Conservation (phyloP, 2,888 invertebrate species). For the Zygaena filipendulae region DNA sequence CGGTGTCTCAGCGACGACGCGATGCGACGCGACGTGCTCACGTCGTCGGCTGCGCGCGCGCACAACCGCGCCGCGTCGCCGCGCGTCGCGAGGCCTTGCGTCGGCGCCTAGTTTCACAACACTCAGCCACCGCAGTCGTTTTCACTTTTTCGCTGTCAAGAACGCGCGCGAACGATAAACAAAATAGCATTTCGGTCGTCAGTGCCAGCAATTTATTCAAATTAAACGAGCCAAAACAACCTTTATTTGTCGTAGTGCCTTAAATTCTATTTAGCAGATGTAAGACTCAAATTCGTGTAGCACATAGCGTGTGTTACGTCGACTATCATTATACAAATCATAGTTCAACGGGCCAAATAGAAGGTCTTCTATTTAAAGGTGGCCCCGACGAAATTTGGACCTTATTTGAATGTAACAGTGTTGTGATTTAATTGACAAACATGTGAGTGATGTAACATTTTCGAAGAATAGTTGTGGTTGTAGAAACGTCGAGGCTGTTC, state of each 20-base stretch:
- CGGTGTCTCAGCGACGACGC: no score
- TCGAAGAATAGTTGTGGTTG: conserved; percentile 30
- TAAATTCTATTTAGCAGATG: no score
- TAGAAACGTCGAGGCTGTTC: conserved; percentile 68
- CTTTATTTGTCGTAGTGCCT: no score
- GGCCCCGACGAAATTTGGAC: conserved; percentile 30
- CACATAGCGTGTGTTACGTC: no score
- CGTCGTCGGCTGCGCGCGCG: conserved; percentile 29
- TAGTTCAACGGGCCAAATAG: conserved; percentile 31
- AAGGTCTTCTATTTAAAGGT: conserved; percentile 34
- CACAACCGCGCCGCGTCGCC: conserved; percentile 18
- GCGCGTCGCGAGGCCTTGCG: conserved; percentile 25
- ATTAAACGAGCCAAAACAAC: conserved; percentile 27
- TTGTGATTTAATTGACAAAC: conserved; percentile 24
- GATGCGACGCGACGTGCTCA: no score
- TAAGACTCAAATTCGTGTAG: no score
- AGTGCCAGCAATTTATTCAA: conserved; percentile 34
- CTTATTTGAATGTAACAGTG: conserved; percentile 31
- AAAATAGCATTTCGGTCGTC: conserved; percentile 65
- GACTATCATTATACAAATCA: conserved; percentile 27
- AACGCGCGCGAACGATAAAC: conserved; percentile 64
- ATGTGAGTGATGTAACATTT: conserved; percentile 29
- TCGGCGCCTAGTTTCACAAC: conserved; percentile 57
- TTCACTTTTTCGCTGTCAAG: conserved; percentile 70
- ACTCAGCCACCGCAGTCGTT: conserved; percentile 56